Evolutionary conservation across 2,888 invertebrate species (phyloP).

Genomic region (Orchesella flavescens): DNA sequence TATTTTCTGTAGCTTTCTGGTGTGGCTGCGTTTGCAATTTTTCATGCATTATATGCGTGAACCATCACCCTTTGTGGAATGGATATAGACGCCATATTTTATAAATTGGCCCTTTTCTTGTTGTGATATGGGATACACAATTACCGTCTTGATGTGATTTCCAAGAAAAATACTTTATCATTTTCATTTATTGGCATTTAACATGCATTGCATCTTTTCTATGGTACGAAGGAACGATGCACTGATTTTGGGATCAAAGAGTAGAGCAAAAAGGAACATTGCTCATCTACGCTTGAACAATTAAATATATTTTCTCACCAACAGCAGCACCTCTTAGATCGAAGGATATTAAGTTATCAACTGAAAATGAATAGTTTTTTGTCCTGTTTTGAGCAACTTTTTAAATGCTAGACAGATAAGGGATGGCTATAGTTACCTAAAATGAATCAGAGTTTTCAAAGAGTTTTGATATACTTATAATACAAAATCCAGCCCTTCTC

Average conservation of each 20-base stretch:
- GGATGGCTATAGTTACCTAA: no score
- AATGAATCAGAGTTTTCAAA: no score
- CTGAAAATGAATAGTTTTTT: not conserved
- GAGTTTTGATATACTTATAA: no score
- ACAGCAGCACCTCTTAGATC: not conserved
- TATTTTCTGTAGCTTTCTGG: no score
- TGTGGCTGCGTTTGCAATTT: not conserved
- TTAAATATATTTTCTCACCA: not conserved
- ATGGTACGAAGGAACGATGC: not conserved
- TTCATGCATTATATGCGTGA: not conserved
- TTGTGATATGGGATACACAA: no score
- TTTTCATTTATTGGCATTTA: constrained; percentile 41
- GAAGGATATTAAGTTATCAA: not conserved
- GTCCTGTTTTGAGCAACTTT: no score
- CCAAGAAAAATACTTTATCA: no score
- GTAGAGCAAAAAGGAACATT: not conserved
- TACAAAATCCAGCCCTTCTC: not conserved
- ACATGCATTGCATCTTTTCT: constrained; percentile 25
- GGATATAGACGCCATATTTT: not conserved
- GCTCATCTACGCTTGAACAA: not conserved
- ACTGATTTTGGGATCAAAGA: not conserved
- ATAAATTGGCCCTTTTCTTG: no score
- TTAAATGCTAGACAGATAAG: no score
- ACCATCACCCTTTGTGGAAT: not conserved
- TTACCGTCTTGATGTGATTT: no score